phyloP scores from a whole-genome alignment of 2,888 invertebrate species.

The Hydriomena furcata region DNA sequence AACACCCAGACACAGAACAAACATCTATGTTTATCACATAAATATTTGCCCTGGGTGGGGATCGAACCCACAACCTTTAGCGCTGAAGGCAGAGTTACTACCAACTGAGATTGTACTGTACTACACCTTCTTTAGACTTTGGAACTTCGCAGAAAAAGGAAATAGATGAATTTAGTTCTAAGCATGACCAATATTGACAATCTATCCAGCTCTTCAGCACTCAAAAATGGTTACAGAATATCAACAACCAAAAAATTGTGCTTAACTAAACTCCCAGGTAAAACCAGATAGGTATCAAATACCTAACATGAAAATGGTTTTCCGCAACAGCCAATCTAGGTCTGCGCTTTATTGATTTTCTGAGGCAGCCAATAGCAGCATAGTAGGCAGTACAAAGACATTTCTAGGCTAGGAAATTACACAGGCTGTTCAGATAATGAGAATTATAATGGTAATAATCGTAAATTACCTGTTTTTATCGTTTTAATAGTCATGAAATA shows the following conservation, averaged over 20 bases:
- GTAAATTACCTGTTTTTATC: constrained; percentile 16
- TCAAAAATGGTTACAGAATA: too few species aligned
- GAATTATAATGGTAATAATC: constrained; percentile 22
- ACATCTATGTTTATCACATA: too few species aligned
- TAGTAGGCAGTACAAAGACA: constrained; percentile 23
- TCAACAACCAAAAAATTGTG: not conserved
- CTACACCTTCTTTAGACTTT: too few species aligned
- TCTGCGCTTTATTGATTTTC: constrained; percentile 47
- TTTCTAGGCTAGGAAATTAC: constrained; percentile 24
- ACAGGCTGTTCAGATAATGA: constrained; percentile 27
- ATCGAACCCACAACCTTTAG: too few species aligned
- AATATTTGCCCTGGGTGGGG: too few species aligned
- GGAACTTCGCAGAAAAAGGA: too few species aligned
- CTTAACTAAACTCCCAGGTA: not conserved
- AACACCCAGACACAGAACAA: too few species aligned
- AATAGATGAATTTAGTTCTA: too few species aligned
- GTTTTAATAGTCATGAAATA: not conserved
- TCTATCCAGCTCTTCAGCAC: too few species aligned
- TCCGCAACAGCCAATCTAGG: constrained; percentile 31
- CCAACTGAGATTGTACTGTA: too few species aligned
- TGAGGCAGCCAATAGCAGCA: constrained; percentile 39
- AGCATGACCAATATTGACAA: too few species aligned
- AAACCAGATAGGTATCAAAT: not conserved
- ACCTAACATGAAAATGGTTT: constrained; percentile 22
- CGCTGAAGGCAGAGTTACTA: too few species aligned